Evolutionary conservation across 1,140 invertebrate species (phyloP).

Genomic region (Sminthurides bifidus): DNA sequence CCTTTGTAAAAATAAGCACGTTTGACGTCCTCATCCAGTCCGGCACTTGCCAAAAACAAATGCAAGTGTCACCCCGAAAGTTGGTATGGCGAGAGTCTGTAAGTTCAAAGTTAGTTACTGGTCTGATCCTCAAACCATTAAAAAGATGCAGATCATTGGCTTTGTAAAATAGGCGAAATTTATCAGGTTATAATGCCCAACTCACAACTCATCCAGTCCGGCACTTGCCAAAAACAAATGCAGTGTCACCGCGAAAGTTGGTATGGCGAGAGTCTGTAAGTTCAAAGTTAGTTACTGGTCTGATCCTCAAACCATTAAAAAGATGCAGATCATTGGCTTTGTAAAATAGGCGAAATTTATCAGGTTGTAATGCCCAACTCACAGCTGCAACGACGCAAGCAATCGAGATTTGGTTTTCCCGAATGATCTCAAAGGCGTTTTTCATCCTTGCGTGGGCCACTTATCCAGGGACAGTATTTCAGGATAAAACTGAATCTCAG

Average conservation of each 20-base stretch:
- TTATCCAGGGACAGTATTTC: background rate
- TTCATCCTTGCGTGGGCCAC: too few species aligned
- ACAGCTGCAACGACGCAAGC: background rate
- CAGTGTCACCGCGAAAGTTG: background rate
- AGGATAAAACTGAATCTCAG: background rate
- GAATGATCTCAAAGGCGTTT: background rate
- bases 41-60: background rate
- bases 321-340: background rate
- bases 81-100: background rate
- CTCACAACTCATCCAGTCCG: background rate
- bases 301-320: background rate
- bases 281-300: background rate
- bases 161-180: background rate
- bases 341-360: background rate
- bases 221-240: background rate
- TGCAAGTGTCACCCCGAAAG: background rate
- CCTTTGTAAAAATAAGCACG: background rate
- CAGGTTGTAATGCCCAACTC: background rate
- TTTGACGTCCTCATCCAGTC: background rate
- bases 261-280: background rate
- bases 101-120: background rate
- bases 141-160: background rate
- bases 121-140: background rate
- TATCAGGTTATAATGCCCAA: background rate
- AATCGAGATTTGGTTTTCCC: background rate